Evolutionary conservation across 2,888 invertebrate genomes (phyloP).

Genomic region (Amitus sp.): DNA sequence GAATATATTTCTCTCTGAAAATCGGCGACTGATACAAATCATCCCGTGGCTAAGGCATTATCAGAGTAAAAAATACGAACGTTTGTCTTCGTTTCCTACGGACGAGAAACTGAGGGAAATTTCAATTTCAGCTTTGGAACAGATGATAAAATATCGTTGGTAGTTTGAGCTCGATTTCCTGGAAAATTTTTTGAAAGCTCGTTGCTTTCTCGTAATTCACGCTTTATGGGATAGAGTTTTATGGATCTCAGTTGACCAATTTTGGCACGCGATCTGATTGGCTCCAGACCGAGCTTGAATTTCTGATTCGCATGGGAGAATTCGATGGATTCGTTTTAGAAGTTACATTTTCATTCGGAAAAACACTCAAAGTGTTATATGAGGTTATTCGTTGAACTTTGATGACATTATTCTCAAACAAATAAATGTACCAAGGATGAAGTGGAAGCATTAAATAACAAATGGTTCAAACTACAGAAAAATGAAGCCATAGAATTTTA

Average conservation of each 20-base stretch:
- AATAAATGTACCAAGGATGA: too few species aligned
- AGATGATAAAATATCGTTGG: slow-evolving; percentile 10
- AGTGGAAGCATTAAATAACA: too few species aligned
- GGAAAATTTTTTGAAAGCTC: background rate
- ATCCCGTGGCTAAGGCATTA: background rate
- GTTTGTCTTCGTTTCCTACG: slow-evolving; percentile 4
- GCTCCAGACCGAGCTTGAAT: too few species aligned
- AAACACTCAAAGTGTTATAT: too few species aligned
- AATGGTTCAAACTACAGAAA: too few species aligned
- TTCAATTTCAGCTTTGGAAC: slow-evolving; percentile 18
- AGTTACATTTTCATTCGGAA: too few species aligned
- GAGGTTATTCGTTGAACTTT: too few species aligned
- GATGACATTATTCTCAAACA: too few species aligned
- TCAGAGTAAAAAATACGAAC: background rate
- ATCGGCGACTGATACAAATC: slow-evolving; percentile 8
- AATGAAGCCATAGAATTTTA: too few species aligned
- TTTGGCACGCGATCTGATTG: background rate
- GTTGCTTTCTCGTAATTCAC: background rate
- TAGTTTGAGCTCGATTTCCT: background rate
- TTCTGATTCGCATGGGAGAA: too few species aligned
- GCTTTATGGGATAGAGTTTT: slow-evolving; percentile 5
- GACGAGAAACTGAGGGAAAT: slow-evolving; percentile 3
- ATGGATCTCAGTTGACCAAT: background rate
- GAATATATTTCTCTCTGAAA: slow-evolving; percentile 10
- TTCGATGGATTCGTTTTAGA: too few species aligned